Conservation (phyloP, 2,113 vertebrate species). For the Elgaria multicarinata region DNA sequence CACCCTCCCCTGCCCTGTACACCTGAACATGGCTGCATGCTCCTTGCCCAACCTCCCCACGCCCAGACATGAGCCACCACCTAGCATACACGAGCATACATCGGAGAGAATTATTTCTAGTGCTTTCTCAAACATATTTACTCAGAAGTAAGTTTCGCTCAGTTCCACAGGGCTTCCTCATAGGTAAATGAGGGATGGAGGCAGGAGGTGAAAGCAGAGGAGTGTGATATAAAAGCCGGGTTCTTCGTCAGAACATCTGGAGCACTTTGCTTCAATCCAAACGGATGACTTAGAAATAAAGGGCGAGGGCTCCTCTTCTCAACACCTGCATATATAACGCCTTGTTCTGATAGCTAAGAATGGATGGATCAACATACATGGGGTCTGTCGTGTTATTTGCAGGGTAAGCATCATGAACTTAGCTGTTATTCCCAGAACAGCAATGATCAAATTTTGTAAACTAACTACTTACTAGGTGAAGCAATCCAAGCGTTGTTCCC, state of each 20-base stretch:
- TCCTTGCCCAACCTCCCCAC: too few relatives aligned
- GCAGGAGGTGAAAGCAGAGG: neutral
- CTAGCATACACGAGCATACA: too few relatives aligned
- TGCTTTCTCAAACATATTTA: too few relatives aligned
- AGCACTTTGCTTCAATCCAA: neutral
- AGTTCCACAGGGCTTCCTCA: too few relatives aligned
- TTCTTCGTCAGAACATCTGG: neutral
- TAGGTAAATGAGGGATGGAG: neutral
- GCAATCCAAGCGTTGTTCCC: too few relatives aligned
- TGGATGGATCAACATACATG: too few relatives aligned
- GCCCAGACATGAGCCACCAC: too few relatives aligned
- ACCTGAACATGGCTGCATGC: too few relatives aligned
- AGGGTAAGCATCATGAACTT: neutral
- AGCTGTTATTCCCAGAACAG: neutral
- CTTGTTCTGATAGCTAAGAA: neutral
- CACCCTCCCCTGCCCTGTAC: too few relatives aligned
- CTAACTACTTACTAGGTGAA: accelerated
- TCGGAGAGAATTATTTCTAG: too few relatives aligned
- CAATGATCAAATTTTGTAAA: neutral
- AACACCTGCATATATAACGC: neutral
- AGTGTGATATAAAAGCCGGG: neutral
- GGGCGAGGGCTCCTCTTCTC: neutral
- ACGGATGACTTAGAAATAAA: neutral
- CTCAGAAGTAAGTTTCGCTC: too few relatives aligned
- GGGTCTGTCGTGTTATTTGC: neutral